Evolutionary conservation across 1,140 invertebrate species (phyloP).

Genomic region (Caenorhabditis tropicalis): DNA sequence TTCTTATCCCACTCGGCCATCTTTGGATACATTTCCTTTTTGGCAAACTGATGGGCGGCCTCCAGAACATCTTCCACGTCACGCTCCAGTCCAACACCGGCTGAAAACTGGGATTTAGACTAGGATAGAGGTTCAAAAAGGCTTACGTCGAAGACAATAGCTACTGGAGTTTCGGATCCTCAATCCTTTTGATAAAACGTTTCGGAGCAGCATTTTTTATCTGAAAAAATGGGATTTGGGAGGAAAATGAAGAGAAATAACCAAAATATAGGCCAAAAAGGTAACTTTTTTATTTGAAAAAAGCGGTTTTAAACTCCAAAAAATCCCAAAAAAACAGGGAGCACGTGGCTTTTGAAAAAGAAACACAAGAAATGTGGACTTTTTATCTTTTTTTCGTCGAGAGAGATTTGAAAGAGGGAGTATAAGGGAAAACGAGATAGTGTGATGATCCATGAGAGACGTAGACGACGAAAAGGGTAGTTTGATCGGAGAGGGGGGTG

Average conservation of each 20-base stretch:
- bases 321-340: no score
- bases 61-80: neutral
- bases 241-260: neutral
- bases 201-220: constrained; percentile 76
- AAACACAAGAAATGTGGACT: neutral
- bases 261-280: no score
- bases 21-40: constrained; percentile 76
- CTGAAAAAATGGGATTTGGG: neutral
- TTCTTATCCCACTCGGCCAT: constrained; percentile 78
- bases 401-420: neutral
- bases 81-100: neutral
- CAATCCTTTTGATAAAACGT: constrained; percentile 72
- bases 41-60: constrained; percentile 74
- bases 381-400: neutral
- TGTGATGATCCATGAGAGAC: neutral
- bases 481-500: neutral
- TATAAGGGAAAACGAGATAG: neutral
- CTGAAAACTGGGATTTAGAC: neutral
- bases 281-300: no score
- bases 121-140: no score
- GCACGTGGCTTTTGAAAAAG: constrained; percentile 54
- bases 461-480: neutral
- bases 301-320: no score
- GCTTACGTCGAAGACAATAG: neutral
- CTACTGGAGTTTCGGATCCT: neutral